Evolutionary conservation across 2,113 vertebrate species (phyloP).

Genomic region (Mastomys natalensis): DNA sequence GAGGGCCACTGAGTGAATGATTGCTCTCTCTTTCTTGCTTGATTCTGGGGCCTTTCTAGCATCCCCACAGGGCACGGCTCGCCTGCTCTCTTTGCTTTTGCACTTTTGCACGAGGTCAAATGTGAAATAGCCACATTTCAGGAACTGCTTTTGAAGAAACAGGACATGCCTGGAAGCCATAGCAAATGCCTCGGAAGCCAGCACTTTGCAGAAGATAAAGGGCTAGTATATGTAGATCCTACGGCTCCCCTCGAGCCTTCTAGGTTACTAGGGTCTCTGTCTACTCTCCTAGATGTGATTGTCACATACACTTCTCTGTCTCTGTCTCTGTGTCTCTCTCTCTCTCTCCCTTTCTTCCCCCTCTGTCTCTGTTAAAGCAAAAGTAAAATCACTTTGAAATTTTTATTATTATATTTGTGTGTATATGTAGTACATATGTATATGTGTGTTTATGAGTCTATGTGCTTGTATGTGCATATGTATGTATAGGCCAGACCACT

Average conservation of each 20-base stretch:
- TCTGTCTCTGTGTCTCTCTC: no score
- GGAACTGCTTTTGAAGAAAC: slow-evolving; percentile 55
- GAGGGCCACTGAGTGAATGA: background rate
- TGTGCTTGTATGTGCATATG: background rate
- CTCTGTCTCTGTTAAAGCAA: background rate
- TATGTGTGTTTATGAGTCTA: background rate
- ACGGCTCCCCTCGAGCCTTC: background rate
- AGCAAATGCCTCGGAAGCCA: background rate
- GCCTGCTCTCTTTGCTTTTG: no score
- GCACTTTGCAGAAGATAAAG: background rate
- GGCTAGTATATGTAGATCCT: accelerated
- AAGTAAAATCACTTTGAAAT: background rate
- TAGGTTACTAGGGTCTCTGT: no score
- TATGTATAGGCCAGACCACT: background rate
- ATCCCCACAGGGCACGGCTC: background rate
- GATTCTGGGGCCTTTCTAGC: slow-evolving; percentile 26
- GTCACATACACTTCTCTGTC: background rate
- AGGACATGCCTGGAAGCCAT: background rate
- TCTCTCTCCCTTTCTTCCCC: no score
- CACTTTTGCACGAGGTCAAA: slow-evolving; percentile 15
- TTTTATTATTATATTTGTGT: background rate
- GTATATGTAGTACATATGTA: background rate
- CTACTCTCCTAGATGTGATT: background rate
- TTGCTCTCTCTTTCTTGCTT: slow-evolving; percentile 43
- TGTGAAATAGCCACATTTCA: slow-evolving; percentile 44